Percentiles rank a stretch among this genome's conserved stretches.
These are phyloP conservation scores for Dolomedes plantarius DNA, from an alignment of 2,888 invertebrate species.

Conservation along the genomic window DNA sequence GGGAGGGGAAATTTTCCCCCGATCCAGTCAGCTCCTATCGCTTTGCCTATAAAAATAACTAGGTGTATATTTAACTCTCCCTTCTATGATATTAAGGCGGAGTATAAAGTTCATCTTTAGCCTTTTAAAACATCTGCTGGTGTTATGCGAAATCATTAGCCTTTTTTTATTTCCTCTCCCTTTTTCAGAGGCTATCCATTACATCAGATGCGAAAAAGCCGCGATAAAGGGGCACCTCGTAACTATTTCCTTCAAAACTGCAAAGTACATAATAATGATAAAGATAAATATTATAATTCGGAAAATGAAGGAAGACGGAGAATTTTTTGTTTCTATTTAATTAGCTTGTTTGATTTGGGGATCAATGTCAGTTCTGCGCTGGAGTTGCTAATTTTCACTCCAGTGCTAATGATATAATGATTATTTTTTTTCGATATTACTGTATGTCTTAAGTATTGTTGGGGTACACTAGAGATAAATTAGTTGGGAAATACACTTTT, in stretches of 20 bases:
- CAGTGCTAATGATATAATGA: conserved; percentile 3
- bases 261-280: conserved; percentile 23
- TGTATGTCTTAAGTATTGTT: too few relatives aligned
- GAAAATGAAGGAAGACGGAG: neutral
- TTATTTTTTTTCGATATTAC: neutral
- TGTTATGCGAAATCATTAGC: conserved; percentile 28
- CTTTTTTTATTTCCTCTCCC: conserved; percentile 21
- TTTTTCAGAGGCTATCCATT: neutral
- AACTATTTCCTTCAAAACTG: conserved; percentile 37
- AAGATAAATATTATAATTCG: conserved; percentile 41
- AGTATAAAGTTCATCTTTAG: conserved; percentile 35
- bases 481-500: too few relatives aligned
- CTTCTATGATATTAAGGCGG: conserved; percentile 33
- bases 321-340: neutral
- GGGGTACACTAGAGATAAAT: too few relatives aligned
- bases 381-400: conserved; percentile 11
- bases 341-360: neutral
- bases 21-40: neutral
- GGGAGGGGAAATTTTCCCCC: neutral
- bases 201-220: neutral
- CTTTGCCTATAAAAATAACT: conserved; percentile 7
- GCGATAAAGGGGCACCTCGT: conserved; percentile 1
- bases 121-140: conserved; percentile 31
- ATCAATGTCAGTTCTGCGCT: neutral
- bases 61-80: conserved; percentile 24